Evolutionary conservation across 2,113 vertebrate species (phyloP), one percentile per base, ranked within the genome.

Genomic region (Pleuronectes platessa): DNA sequence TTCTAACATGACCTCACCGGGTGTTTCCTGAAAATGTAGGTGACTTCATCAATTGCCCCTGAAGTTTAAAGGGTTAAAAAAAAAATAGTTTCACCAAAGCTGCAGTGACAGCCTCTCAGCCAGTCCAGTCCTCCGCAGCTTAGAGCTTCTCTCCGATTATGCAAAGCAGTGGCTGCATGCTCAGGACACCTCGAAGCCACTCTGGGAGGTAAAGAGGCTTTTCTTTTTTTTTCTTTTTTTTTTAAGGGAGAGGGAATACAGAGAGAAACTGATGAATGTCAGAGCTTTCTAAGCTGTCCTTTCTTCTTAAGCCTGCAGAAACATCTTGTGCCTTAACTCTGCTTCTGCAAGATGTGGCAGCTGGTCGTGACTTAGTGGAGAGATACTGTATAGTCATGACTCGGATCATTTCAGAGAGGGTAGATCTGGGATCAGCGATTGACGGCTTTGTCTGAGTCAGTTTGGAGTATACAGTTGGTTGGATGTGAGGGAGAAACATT

Each of bases 151-250:
- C 76, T 35, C 61, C 82, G 85, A 92, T 93, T 90, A 92, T 93
- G 86, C 86, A 92, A 92, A 90, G 78, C 81, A 71, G 76, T 15
- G 56, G 76, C 78, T 91, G 81, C 70, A 75, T 87, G 75, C 82
- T 90, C 81, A 81, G 88, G 88, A 89, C 85, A 88, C 88, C 85
- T 84, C 87, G 1, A 74, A 92, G 86, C 72, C 81, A 86, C 85
- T 83, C 87, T 42, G 20, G 61, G 87, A 89, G 85, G 73, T 74
- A 90, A 88, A 91, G 87, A 91, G 83, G 88, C 88, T 92, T 92
- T 89, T 74, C 86, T 84, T 78, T 47, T 79, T 79, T 53, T 58
- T 79, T 68, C 58, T 81, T 56, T 65, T 79, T 53, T 49, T 56
- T 58, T 64, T 15, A n/a, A 76, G 73, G 20, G 40, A 87, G 71